phyloP scores from a whole-genome alignment of 2,888 invertebrate genomes.

The Athripsodes cinereus region DNA sequence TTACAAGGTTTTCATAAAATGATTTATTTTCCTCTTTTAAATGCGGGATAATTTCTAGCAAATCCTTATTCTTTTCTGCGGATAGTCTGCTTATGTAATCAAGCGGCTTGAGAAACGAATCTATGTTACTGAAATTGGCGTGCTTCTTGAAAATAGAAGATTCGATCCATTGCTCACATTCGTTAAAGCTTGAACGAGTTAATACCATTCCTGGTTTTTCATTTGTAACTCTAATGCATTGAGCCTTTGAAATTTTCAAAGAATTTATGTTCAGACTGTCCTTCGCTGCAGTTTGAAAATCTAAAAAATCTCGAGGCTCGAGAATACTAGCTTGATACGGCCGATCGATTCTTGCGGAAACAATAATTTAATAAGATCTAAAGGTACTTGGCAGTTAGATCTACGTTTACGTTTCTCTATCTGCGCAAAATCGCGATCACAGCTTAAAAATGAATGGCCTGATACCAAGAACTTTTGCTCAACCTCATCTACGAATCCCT shows the following conservation, averaged over 20 bases:
- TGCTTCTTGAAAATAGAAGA: background rate
- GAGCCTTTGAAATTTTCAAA: background rate
- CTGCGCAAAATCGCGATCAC: conserved; percentile 26
- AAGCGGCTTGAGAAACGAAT: background rate
- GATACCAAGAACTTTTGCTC: conserved; percentile 25
- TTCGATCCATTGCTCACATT: background rate
- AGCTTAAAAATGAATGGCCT: conserved; percentile 26
- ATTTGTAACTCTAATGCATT: background rate
- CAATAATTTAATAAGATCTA: conserved; percentile 23
- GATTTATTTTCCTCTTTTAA: background rate
- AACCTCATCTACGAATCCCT: conserved; percentile 21
- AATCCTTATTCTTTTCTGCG: background rate
- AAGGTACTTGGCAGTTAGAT: conserved; percentile 19
- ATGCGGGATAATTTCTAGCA: background rate
- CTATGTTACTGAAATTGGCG: background rate
- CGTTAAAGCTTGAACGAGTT: background rate
- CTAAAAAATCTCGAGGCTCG: background rate
- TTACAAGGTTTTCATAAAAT: background rate
- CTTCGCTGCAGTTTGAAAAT: background rate
- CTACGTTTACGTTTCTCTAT: conserved; percentile 26
- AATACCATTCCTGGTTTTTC: background rate
- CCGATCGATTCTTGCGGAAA: background rate
- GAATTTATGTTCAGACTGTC: background rate
- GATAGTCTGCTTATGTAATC: background rate
- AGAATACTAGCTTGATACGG: background rate